Conservation (phyloP, 2,888 invertebrate genomes). For the Aphrophora alni region DNA sequence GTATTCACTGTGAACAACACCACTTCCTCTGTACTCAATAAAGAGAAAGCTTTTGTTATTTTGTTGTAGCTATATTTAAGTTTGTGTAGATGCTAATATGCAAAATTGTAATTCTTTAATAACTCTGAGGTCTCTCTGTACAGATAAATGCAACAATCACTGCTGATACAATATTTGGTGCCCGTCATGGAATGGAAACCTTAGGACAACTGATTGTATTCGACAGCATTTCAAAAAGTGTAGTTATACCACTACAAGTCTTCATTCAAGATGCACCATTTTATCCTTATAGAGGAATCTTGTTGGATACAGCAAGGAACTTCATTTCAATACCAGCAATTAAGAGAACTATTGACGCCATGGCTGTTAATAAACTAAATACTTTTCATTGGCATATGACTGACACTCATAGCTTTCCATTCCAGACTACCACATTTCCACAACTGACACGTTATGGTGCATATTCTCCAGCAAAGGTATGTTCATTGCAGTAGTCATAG, state of each 20-base stretch:
- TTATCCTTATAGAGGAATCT: constrained; percentile 86
- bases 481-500: no score
- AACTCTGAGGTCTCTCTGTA: no score
- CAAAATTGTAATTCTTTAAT: no score
- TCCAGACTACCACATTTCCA: constrained; percentile 76
- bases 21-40: no score
- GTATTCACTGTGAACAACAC: no score
- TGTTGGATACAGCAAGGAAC: constrained; percentile 91
- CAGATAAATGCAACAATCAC: constrained; percentile 62
- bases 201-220: constrained; percentile 74
- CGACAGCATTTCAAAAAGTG: constrained; percentile 67
- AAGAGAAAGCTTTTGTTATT: no score
- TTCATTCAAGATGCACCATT: constrained; percentile 77
- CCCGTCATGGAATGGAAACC: constrained; percentile 78
- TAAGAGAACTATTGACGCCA: constrained; percentile 81
- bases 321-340: constrained; percentile 76
- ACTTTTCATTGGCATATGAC: constrained; percentile 96
- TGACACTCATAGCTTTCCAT: constrained; percentile 94
- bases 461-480: constrained; percentile 72
- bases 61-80: no score
- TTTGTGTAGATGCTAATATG: no score
- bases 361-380: constrained; percentile 90
- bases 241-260: constrained; percentile 68
- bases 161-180: constrained; percentile 71
- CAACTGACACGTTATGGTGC: constrained; percentile 78